Evolutionary conservation across 2,113 vertebrate genomes (phyloP), one percentile per base, ranked within the genome.

Genomic region (Chaetorhynchus papuensis): DNA sequence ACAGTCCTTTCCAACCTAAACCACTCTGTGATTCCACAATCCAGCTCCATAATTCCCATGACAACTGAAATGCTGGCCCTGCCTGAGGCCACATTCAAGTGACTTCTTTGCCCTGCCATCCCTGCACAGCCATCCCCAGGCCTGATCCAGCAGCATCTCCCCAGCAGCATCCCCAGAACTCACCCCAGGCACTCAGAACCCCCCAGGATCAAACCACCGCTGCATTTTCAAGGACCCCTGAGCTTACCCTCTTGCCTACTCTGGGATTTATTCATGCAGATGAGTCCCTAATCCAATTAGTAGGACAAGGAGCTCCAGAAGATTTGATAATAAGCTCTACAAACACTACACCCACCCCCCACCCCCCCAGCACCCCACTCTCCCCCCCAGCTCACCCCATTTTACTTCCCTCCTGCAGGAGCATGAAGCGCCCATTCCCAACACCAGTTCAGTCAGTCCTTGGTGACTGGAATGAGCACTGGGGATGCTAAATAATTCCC

Each of bases 271-370:
- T 54, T 87, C 49, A 30, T 80, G 49, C 72, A 65, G 64, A 83
- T 20, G 90, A 90, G 72, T 37, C 52, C 50, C 68, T 74, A 59
- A 95, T 81, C 64, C 87, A 95, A 56, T 90, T 54, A 92, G 15
- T 28, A 76, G 71, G 39, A 52, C 2, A 2, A 83, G 50, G 54
- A 63, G 71, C 77, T 83, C 71, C 82, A 87, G 50, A 49, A 61
- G 52, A 64, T 47, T 59, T 76, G 41, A 52, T 33, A 71, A 66
- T 9, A 68, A 96, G 31, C 28, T 66, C 56, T 69, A 21, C 22
- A 57, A 69, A 54, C 15, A 7, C 52, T 26, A 16, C 16, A 50
- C 9, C 15, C 37, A 22, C 11, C 6, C 26, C 27, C 31, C 4
- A 17, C 9, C 7, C 5, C 30, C n/a, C 49, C 35, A 81, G 52